Base-by-base conservation (phyloP, 1,140 invertebrate species). In the Scaptomyza hsui region DNA sequence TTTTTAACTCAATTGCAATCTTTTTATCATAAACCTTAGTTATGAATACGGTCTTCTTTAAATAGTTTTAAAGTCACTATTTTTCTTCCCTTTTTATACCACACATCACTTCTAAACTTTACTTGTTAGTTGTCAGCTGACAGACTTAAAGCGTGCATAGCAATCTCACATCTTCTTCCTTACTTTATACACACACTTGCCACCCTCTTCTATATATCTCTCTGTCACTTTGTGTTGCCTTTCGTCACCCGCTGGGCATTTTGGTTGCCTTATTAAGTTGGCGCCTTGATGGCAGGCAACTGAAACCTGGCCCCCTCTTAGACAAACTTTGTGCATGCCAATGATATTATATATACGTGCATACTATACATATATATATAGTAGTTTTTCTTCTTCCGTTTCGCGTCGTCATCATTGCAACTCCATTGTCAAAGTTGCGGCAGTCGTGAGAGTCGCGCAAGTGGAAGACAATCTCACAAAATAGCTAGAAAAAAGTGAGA, bases 221-320 rank as follows among this genome's bases (percentile, higher is more conserved):
- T 10, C 21, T 15, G 35, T 16, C 37, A 15, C 18, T 41, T 7
- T 59, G 9, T 19, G 2, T 32, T 26, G 4, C 42, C 49, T 63
- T 67, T 48, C 29, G 62, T 45, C 72, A 72, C 72, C 77, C 77
- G 69, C 61, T 67, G 57, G 45, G 78, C 61, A 72, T 53, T 57
- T 80, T 76, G 63, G 68, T 56, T 78, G 82, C 80, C 81, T 88
- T 85, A 81, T 85, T 80, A 85, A 86, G 81, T 85, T 85, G 82
- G 73, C 81, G 82, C 82, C 81, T 77, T 37, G 48, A 29, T 51
- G 79, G 53, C 61, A 75, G 79, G 53, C 61, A 75, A 69, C 71
- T 62, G 60, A 69, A 78, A 65, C 78, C 62, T 57, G 49, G 49
- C 65, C 44, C 44, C 18, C 44, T 44, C 39, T 49, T 29, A 35